phyloP scores from a whole-genome alignment of 2,797 vertebrate species.

The Muscicapa striata region DNA sequence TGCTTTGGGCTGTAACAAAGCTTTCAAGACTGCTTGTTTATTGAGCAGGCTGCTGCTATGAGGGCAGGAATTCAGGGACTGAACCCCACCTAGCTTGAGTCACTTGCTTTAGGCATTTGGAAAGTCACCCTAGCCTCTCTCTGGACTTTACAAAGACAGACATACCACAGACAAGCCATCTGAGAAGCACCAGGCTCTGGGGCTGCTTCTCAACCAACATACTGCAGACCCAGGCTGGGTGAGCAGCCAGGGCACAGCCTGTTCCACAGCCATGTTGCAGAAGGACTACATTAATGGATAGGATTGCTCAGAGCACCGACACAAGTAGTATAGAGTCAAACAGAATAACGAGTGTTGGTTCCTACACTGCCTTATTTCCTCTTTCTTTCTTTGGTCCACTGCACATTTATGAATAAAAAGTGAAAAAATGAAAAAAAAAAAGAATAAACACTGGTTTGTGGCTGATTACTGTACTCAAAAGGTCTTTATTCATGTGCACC shows the following conservation, averaged over 20 bases:
- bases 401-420: neutral
- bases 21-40: neutral
- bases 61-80: neutral
- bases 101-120: neutral
- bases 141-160: neutral
- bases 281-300: neutral
- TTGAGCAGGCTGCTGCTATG: neutral
- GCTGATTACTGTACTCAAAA: neutral
- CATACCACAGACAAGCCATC: neutral
- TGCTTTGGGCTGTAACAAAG: neutral
- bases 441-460: neutral
- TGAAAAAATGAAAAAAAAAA: no score
- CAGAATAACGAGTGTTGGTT: neutral
- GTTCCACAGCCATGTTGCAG: neutral
- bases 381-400: neutral
- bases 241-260: neutral
- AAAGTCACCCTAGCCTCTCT: neutral
- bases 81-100: neutral
- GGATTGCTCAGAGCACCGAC: neutral
- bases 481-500: neutral
- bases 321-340: neutral
- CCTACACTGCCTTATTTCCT: neutral
- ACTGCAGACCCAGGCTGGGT: neutral
- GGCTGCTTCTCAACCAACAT: neutral
- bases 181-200: neutral